Percentiles rank a stretch among this genome's conserved stretches.
These are phyloP conservation scores for Grallaria varia DNA, from an alignment of 2,113 vertebrate species.

Conservation along the genomic window DNA sequence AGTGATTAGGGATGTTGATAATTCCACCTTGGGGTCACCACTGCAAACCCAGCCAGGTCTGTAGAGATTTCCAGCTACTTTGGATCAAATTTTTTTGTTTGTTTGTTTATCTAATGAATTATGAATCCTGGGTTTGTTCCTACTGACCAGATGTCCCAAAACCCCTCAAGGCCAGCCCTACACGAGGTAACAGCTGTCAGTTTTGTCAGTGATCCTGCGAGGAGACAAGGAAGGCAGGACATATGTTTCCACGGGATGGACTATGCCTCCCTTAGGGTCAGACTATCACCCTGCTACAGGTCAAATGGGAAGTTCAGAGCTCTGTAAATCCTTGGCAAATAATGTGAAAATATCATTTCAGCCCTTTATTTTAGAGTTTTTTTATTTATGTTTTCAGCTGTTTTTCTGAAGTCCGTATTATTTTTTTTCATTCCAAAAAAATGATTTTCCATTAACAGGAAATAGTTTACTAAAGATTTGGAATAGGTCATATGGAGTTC, in stretches of 20 bases:
- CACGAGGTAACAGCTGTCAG: neutral
- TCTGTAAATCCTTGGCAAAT: neutral
- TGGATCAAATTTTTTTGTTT: conserved; percentile 1
- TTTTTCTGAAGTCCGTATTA: neutral
- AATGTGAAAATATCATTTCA: neutral
- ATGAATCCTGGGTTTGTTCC: neutral
- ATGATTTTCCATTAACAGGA: fast-evolving
- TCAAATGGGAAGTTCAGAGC: neutral
- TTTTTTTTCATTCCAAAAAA: neutral
- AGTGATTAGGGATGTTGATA: neutral
- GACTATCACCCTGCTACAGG: neutral
- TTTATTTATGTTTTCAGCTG: neutral
- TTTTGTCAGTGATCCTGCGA: neutral
- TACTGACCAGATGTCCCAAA: neutral
- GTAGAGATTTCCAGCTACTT: neutral
- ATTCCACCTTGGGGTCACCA: conserved; percentile 8
- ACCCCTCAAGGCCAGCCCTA: neutral
- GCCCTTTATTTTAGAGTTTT: neutral
- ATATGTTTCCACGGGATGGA: neutral
- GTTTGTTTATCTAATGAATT: neutral
- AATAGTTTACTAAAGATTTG: neutral
- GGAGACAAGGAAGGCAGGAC: neutral
- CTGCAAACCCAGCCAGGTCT: neutral
- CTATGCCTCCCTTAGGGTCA: neutral
- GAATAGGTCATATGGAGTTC: neutral